Evolutionary conservation across 2,113 vertebrate species (phyloP), one percentile per base, ranked within the genome.

Genomic region (Chaenocephalus aceratus): DNA sequence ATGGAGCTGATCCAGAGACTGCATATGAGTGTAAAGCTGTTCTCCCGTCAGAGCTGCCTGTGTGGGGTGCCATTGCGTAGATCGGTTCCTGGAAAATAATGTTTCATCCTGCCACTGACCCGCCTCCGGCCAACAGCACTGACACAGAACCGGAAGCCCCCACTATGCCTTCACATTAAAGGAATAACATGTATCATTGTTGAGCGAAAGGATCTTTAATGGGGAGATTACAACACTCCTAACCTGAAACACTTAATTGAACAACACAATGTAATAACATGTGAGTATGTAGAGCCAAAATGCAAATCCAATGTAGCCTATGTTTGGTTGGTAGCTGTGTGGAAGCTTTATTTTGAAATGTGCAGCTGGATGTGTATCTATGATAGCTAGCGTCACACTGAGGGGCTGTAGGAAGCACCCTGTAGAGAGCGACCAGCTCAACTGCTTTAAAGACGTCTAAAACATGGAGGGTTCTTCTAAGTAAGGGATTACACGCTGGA

Each of bases 71-170:
- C 82, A 71, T 34, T 70, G 62, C 54, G 41, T 81, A 49, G 71
- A 64, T 84, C 34, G 60, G 71, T 82, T 88, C 72, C 67, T 87
- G 84, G 87, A 84, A 86, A 91, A 79, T 67, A 79, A 83, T 85
- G 77, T 79, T 88, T 86, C 89, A 83, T 82, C 56, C 67, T 74
- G 57, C 48, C 21, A 21, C 21, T 21, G 84, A 58, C 72, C 76
- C 83, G 54, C 83, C 83, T 16, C 74, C 78, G 60, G 30, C 75
- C 61, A 56, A 49, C 36, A 67, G 64, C 51, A 16, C 30, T 34
- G n/a, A 49, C 59, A 12, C 5, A 3, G 0, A 0, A 63, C 45
- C 12, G 66, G 75, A 72, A 73, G 11, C n/a, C 0, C 4, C 0
- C 0, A 6, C 13, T 0, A 12, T 3, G 2, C 23, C 36, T 75